Evolutionary conservation across 2,888 invertebrate species (phyloP).

Genomic region (Aelia acuminata): DNA sequence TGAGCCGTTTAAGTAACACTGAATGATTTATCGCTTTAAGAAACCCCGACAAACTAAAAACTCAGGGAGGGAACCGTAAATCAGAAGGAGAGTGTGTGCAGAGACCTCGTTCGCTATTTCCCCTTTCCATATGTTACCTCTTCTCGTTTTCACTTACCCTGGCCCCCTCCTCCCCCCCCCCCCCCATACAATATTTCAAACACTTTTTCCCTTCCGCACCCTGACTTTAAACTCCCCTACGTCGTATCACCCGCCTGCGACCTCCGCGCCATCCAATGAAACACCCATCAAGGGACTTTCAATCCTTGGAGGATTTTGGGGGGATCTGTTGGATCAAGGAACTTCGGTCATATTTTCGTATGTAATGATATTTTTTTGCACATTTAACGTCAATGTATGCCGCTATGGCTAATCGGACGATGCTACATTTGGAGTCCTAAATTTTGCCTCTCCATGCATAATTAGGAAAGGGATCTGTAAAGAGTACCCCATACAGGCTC

Average conservation of each 20-base stretch:
- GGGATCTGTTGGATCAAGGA: background rate
- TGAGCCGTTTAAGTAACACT: background rate
- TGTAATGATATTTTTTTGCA: too few species aligned
- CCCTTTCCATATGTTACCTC: constrained; percentile 56
- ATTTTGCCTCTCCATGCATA: too few species aligned
- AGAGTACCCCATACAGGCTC: too few species aligned
- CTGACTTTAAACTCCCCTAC: constrained; percentile 41
- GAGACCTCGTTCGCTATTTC: constrained; percentile 23
- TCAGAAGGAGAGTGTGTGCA: background rate
- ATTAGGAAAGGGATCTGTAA: too few species aligned
- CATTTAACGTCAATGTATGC: too few species aligned
- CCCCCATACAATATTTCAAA: constrained; percentile 36
- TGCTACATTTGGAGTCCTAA: too few species aligned
- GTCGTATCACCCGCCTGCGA: constrained; percentile 30
- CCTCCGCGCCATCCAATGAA: constrained; percentile 10
- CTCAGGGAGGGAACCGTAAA: background rate
- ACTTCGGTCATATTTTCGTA: too few species aligned
- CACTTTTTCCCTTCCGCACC: constrained; percentile 46
- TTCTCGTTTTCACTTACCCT: constrained; percentile 35
- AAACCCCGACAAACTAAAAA: background rate
- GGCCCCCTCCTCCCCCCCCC: background rate
- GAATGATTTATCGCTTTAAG: background rate
- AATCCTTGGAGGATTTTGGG: background rate
- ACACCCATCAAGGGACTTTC: background rate
- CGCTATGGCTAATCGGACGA: too few species aligned